Base-by-base conservation (phyloP, 2,113 vertebrate species). In the Atrichornis clamosus region DNA sequence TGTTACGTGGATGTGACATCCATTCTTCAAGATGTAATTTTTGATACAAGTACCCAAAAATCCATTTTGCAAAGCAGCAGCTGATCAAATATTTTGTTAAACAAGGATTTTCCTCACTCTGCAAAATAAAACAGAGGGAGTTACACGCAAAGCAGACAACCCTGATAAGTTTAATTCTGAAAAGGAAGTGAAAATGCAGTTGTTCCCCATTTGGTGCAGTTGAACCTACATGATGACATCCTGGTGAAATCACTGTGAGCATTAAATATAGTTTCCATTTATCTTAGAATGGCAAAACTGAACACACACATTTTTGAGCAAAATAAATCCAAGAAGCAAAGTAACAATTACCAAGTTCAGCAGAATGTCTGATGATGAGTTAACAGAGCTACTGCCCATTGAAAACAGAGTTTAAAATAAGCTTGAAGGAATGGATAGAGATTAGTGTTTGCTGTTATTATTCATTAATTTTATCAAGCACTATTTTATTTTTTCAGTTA, bases 381-480 rank as follows among this genome's bases (percentile, higher is more conserved):
- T 94, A 96, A 87, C 64, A 95, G 53, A 93, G 56, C 37, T 73
- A 63, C 0, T 37, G 50, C 39, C 52, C 77, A 73, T 28, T 39
- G 42, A 49, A 72, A 81, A 59, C 13, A 58, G 15, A 52, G 44
- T 84, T 73, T 69, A 73, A 96, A 95, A 87, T 37, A 94, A 73
- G 55, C 39, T 90, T 11, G 8, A 89, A 88, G 64, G 85, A 94
- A 47, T 39, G 24, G 60, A 80, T 2, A 87, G 67, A 87, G 92
- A 95, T 95, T 60, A 91, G 60, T 69, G 67, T 81, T 94, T 91
- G 85, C 33, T 70, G 60, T 41, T 94, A 64, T 65, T 63, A 85
- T 58, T 75, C 30, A 82, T 87, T 92, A 93, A 93, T 73, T 88
- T 96, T 96, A 95, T 93, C 83, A 86, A 77, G 80, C 62, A 78